Conservation (phyloP, 2,113 vertebrate genomes). For the Sclerurus mexicanus region DNA sequence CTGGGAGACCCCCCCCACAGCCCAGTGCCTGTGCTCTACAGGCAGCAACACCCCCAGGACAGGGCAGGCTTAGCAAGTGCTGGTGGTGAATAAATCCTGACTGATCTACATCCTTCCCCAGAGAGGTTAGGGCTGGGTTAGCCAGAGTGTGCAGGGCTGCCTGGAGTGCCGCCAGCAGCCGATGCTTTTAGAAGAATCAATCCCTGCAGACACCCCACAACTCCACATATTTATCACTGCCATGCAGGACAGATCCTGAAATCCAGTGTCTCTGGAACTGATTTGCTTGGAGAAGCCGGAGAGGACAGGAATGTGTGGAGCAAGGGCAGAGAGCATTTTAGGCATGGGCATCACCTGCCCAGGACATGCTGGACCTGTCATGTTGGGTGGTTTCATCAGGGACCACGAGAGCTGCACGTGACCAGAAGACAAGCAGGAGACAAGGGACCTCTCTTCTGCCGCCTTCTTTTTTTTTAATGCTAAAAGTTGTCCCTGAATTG, state of each 20-base stretch:
- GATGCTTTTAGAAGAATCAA: background rate
- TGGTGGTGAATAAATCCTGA: background rate
- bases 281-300: background rate
- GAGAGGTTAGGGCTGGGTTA: conserved; percentile 24
- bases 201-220: background rate
- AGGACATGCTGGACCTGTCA: rapidly evolving
- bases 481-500: background rate
- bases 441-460: background rate
- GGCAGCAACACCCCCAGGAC: background rate
- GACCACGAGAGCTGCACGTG: rapidly evolving
- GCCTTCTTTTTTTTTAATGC: background rate
- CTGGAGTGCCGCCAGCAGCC: background rate
- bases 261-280: background rate
- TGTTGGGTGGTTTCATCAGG: background rate
- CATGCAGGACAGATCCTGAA: background rate
- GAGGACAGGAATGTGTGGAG: background rate
- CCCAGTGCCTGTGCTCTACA: background rate
- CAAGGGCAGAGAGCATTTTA: background rate
- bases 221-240: background rate
- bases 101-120: background rate
- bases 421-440: background rate
- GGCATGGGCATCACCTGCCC: background rate
- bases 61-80: background rate
- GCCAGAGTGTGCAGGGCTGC: conserved; percentile 27
- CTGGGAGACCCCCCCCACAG: background rate